Percentiles rank a stretch among this genome's conserved stretches.
These are phyloP conservation scores for Ctenosaura bakeri DNA, from an alignment of 2,797 vertebrate genomes.

Conservation along the genomic window DNA sequence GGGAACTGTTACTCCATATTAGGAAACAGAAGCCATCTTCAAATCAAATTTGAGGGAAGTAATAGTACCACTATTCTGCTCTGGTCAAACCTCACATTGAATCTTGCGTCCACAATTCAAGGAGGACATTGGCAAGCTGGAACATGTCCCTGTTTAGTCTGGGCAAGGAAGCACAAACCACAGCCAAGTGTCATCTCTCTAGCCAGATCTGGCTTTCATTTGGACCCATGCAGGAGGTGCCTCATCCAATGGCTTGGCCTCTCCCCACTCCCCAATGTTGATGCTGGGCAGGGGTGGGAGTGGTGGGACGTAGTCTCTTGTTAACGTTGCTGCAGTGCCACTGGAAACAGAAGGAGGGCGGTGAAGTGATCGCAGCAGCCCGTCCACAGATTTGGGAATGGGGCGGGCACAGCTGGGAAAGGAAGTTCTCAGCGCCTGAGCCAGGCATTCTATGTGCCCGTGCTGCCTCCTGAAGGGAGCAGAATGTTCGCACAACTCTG, in stretches of 20 bases:
- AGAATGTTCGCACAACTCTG: neutral
- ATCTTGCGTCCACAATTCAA: too few species aligned
- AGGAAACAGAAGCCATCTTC: too few species aligned
- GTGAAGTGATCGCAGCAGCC: neutral
- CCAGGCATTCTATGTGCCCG: too few species aligned
- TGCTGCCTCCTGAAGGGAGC: neutral
- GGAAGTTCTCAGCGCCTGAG: too few species aligned
- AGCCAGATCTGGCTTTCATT: conserved; percentile 62
- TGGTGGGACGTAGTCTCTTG: too few species aligned
- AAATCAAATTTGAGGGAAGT: too few species aligned
- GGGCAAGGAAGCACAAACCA: conserved; percentile 61
- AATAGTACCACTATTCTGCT: too few species aligned
- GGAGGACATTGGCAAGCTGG: neutral
- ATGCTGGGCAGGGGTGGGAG: too few species aligned
- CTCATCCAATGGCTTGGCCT: conserved; percentile 36
- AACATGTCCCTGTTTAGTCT: conserved; percentile 58
- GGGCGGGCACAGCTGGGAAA: too few species aligned
- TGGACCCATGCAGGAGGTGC: conserved; percentile 35
- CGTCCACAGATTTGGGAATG: too few species aligned
- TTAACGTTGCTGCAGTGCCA: neutral
- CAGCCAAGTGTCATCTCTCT: conserved; percentile 37
- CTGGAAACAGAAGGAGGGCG: neutral
- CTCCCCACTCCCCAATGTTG: neutral
- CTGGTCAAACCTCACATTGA: too few species aligned
- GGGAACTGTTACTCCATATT: too few species aligned